Conservation (phyloP, 2,797 vertebrate species). For the Bryconaethiops microstoma region DNA sequence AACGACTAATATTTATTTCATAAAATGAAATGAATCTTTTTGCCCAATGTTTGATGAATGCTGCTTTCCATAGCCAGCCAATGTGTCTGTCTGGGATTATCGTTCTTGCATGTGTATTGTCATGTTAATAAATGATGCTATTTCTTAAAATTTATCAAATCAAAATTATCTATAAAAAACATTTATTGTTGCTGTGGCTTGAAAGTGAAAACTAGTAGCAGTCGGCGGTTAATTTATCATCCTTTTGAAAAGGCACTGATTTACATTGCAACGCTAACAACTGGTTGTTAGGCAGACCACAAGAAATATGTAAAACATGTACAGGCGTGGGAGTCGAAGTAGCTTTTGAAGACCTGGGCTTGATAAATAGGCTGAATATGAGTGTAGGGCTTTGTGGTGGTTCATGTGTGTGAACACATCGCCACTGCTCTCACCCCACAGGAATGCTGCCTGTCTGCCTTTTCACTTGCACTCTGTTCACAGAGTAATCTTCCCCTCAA, state of each 20-base stretch:
- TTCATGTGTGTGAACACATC: slow-evolving; percentile 55
- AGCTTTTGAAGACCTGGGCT: slow-evolving; percentile 72
- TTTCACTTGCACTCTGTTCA: slow-evolving; percentile 38
- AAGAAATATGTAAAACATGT: slow-evolving; percentile 66
- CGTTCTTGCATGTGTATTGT: neutral
- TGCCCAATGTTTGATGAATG: neutral
- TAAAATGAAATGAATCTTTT: neutral
- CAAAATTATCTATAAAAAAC: neutral
- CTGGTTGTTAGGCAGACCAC: slow-evolving; percentile 53
- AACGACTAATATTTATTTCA: neutral
- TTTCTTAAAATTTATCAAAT: neutral
- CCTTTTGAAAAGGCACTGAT: slow-evolving; percentile 65
- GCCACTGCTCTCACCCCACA: slow-evolving; percentile 52
- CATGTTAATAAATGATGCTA: neutral
- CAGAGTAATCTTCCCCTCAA: slow-evolving; percentile 50
- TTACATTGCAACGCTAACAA: slow-evolving; percentile 71
- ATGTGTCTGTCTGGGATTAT: neutral
- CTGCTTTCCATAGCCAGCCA: neutral
- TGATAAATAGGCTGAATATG: slow-evolving; percentile 70
- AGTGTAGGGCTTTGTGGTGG: slow-evolving; percentile 55
- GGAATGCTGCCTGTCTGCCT: slow-evolving; percentile 59
- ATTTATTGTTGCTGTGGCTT: neutral
- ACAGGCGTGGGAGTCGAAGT: slow-evolving; percentile 67
- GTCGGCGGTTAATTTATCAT: slow-evolving; percentile 15
- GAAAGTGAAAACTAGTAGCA: slow-evolving; percentile 5